Evolutionary conservation across 1,140 invertebrate species (phyloP).

Genomic region (Ips nitidus): DNA sequence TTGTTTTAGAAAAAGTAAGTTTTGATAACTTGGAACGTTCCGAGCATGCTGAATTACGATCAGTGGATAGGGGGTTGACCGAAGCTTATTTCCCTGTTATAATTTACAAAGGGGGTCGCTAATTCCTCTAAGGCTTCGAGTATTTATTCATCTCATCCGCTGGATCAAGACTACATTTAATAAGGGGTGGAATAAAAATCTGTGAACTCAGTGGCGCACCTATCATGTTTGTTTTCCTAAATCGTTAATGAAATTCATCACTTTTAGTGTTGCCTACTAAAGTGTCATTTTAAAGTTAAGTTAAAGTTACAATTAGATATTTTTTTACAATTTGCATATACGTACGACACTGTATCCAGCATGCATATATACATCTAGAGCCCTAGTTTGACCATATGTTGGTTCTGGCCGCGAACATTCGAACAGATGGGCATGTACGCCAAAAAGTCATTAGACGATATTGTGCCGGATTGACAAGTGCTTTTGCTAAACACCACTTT

Average conservation of each 20-base stretch:
- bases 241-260: too few relatives aligned
- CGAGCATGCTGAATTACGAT: background rate
- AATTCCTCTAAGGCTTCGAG: conserved; percentile 47
- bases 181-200: conserved; percentile 42
- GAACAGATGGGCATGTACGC: conserved; percentile 52
- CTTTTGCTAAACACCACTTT: conserved; percentile 43
- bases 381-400: conserved; percentile 51
- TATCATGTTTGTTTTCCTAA: too few relatives aligned
- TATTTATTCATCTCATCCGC: conserved; percentile 51
- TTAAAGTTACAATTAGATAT: background rate
- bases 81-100: conserved; percentile 38
- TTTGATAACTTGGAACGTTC: conserved; percentile 26
- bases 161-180: conserved; percentile 46
- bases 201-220: conserved; percentile 29
- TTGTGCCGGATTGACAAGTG: conserved; percentile 50
- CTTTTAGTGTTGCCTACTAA: too few relatives aligned
- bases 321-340: background rate
- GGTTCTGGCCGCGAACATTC: conserved; percentile 50
- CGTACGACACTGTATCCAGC: conserved; percentile 10
- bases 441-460: conserved; percentile 53
- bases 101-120: conserved; percentile 45
- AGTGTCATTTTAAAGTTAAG: too few relatives aligned
- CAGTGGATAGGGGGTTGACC: conserved; percentile 9
- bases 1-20: conserved; percentile 44
- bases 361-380: conserved; percentile 26